Base-by-base conservation (phyloP, 2,797 vertebrate genomes). In the Spea hammondii region DNA sequence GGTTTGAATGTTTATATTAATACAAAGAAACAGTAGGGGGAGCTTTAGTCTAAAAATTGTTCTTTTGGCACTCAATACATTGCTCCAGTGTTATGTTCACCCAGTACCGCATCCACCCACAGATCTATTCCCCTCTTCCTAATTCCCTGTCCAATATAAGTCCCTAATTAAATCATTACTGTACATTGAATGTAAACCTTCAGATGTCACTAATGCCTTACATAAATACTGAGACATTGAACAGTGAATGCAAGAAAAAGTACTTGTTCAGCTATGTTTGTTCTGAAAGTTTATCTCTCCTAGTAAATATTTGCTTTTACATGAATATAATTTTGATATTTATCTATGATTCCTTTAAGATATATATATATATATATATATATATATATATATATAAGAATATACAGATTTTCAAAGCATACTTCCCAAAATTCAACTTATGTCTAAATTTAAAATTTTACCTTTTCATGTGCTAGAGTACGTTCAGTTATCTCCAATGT, bases 21-120 rank as follows among this genome's bases (percentile, higher is more conserved):
- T 73, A 55, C n/a, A 32, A 54, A 11, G 0, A 0, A 65, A 86
- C 91, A 87, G 86, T 83, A 92, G 92, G 88, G 91, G 92, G 88
- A 83, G 88, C 79, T 83, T 76, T 82, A 88, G 80, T 77, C 82
- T 82, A 49, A 77, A 69, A 55, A 77, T 73, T 82, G 64, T 57
- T 48, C 17, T 7, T 82, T 65, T 13, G 10, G 57, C 75, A 82
- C 51, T 70, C 60, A n/a, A 59, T 77, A 73, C 64, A 60, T 73
- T 57, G 55, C 72, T 70, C 72, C 72, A 55, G 68, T 72, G 74
- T 70, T 81, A 7, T 77, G 70, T 78, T 44, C 69, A 74, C 72
- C 59, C 45, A 60, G 65, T 76, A 77, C 47, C 70, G 71, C 75
- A 74, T 65, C 80, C 70, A 73, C 66, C 77, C 75, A 65, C 59